Percentiles rank a stretch among this genome's conserved stretches.
phyloP scores from a whole-genome alignment of 2,797 vertebrate species.

The Gambusia yucatana region DNA sequence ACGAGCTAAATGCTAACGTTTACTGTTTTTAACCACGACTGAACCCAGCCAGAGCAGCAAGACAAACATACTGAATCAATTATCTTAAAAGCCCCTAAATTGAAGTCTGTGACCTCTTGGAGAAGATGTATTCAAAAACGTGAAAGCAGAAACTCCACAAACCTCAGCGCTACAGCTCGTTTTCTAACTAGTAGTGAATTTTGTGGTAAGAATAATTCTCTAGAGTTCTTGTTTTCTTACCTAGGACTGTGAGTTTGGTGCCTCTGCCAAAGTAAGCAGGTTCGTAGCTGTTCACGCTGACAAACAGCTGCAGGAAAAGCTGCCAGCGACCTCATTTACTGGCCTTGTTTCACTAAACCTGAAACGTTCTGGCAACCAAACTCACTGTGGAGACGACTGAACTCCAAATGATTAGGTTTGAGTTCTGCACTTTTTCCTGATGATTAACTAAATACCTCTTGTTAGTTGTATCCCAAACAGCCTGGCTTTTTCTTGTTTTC shows the following conservation, averaged over 20 bases:
- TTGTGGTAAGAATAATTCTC: too few species aligned
- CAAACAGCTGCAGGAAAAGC: slow-evolving; percentile 47
- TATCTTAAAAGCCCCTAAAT: too few species aligned
- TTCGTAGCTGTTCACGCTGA: slow-evolving; percentile 25
- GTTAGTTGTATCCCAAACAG: not conserved
- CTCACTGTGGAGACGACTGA: not conserved
- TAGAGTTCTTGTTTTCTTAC: not conserved
- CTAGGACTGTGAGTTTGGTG: slow-evolving; percentile 14
- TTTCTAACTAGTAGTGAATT: not conserved
- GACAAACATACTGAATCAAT: too few species aligned
- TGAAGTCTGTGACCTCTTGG: not conserved
- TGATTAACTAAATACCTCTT: not conserved
- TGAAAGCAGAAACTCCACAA: not conserved
- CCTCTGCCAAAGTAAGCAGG: slow-evolving; percentile 10
- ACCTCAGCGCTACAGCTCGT: not conserved
- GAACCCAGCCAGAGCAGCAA: not conserved
- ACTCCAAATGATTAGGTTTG: not conserved
- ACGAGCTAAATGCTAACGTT: not conserved
- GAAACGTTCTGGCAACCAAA: not conserved
- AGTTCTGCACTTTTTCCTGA: not conserved
- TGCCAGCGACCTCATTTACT: not conserved
- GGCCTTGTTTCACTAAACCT: not conserved
- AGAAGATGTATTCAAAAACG: not conserved
- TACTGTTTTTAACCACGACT: not conserved
- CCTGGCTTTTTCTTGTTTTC: not conserved